Base-by-base conservation (phyloP, 64 coral and sea anemone species). In the Trachythela sp. region DNA sequence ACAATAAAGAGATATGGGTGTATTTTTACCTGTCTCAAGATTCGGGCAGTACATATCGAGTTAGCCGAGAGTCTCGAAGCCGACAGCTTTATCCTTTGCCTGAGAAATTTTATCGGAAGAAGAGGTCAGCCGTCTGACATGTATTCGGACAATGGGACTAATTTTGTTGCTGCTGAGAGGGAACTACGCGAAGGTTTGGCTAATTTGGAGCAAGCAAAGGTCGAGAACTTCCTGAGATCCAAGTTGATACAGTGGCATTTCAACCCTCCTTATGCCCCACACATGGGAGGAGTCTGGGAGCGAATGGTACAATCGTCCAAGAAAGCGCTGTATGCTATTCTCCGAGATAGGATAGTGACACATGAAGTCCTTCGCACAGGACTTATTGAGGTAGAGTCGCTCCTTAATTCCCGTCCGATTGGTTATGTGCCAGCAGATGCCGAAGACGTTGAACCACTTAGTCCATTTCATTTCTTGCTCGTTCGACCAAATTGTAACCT, bases 31-130 rank as follows among this genome's bases (percentile, higher is more conserved):
- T 89, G 41, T 83, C 77, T 83, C 29, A 33, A 70, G 37, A 75
- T 56, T 30, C 68, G 87, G 48, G 87, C 68, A 13, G 48, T 84
- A 10, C 88, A 89, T 54, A 51, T 89, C 54, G 88, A 89, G 33
- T 52, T 48, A 13, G 88, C 88, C 40, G 54, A 83, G 33, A 83
- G 70, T 50, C 30, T 84, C 11, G 48, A 80, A 83, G 35, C 88
- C 2, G 88, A 89, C 48, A 51, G 40, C 14, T 89, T 87, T 24
- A 36, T 87, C 14, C 86, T 40, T 27, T 37, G 30, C 2, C 85
- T 87, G 31, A 60, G 48, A 9, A 51, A 51, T 1, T 87, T 87
- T 38, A 87, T 87, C 67, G 52, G 36, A 13, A 27, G 54, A 27
- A 51, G 86, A 24, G 86, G 86, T 26, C 86, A 45, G 9, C 20